Conservation (phyloP, 2,888 invertebrate genomes). For the Ichneumoninae sp. region DNA sequence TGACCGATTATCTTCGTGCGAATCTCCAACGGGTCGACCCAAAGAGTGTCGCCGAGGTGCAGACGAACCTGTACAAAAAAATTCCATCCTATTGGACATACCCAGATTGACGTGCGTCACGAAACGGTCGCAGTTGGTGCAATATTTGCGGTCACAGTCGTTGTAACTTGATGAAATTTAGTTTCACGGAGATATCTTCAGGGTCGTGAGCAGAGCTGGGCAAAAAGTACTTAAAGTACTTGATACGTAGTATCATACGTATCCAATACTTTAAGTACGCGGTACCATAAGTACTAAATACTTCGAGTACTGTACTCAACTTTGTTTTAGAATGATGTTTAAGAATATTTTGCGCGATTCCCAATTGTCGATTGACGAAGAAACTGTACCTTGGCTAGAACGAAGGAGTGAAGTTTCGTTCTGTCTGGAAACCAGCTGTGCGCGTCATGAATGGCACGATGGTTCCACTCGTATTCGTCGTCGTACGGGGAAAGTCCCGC, state of each 20-base stretch:
- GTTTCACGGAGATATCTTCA: too few relatives aligned
- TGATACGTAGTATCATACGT: too few relatives aligned
- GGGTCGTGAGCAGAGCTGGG: too few relatives aligned
- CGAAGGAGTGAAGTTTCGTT: slow-evolving; percentile 74
- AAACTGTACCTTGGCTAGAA: slow-evolving; percentile 78
- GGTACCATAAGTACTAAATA: too few relatives aligned
- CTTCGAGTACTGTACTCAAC: too few relatives aligned
- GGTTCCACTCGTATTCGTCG: slow-evolving; percentile 86
- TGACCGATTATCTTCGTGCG: slow-evolving; percentile 86
- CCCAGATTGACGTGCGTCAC: too few relatives aligned
- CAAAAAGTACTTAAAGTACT: too few relatives aligned
- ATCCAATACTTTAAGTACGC: too few relatives aligned
- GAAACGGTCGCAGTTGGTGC: too few relatives aligned
- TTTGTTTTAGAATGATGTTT: too few relatives aligned
- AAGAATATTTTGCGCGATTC: not conserved
- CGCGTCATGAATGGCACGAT: slow-evolving; percentile 82
- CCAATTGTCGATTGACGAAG: not conserved
- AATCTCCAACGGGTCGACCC: slow-evolving; percentile 88
- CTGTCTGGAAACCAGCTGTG: slow-evolving; percentile 81
- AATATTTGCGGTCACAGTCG: too few relatives aligned
- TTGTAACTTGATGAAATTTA: too few relatives aligned
- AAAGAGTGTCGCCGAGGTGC: slow-evolving; percentile 87
- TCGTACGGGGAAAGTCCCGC: slow-evolving; percentile 86
- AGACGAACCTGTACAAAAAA: slow-evolving; percentile 83
- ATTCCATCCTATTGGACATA: not conserved